Base-by-base conservation (phyloP, 2,888 invertebrate species). In the Hecatera dysodea region DNA sequence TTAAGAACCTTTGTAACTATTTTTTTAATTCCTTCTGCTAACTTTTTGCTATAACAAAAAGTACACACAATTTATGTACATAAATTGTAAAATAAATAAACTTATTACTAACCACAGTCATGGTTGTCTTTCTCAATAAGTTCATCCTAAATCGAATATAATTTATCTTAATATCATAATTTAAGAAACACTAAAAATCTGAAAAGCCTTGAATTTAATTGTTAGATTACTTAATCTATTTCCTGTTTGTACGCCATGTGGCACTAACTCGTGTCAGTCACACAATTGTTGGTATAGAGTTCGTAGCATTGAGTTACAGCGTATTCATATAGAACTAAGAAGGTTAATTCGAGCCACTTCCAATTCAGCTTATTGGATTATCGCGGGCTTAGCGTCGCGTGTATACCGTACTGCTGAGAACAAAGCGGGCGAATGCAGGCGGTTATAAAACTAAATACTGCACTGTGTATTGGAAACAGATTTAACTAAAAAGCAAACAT, bases 361-460 rank as follows among this genome's bases (percentile, higher is more conserved):
- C 87, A 90, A 90, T 91, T 85, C 88, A 85, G 89, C 86, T 91
- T 91, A 93, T 92, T 92, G 91, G 92, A 90, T 90, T 90, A 90
- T 86, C 84, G 84, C 85, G 80, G 75, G 83, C 83, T 79, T 83
- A 82, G 72, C 77, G 72, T 78, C 78, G 67, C 66, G 67, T 72
- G 71, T 67, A 72, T 59, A 61, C 60, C 29, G 66, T 71, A 73
- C 44, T 55, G 67, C 53, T 39, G 80, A 67, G 62, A 79, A 70
- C 79, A 75, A 50, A 75, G 61, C 36, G 48, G 52, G 27, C 62
- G 57, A 63, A 80, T 80, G 75, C 70, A 74, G 63, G 33, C 61
- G 4, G 42, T 59, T 64, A 44, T 68, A 65, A 79, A 79, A 75
- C 75, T 48, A 68, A 80, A 50, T 67, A 60, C 24, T 60, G 53